Evolutionary conservation across 2,113 vertebrate species (phyloP).

Genomic region (Candoia aspera): DNA sequence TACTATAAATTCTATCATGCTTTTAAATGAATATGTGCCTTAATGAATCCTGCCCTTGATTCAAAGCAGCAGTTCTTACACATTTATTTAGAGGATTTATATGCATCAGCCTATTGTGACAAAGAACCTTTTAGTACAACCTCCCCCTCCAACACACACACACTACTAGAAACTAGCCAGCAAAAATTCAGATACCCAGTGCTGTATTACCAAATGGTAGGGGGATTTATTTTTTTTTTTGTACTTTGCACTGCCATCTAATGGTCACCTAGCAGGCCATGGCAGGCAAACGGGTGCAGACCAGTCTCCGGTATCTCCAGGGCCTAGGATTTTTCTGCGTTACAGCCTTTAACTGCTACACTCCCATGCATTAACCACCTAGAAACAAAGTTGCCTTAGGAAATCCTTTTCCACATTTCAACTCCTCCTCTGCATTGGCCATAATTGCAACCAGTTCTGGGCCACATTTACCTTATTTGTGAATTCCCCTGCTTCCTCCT

Average conservation of each 20-base stretch:
- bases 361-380: too few relatives aligned
- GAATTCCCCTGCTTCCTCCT: too few relatives aligned
- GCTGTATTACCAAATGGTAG: too few relatives aligned
- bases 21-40: not conserved
- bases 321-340: not conserved
- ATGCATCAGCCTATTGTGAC: not conserved
- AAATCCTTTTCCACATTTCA: not conserved
- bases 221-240: not conserved
- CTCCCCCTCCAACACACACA: too few relatives aligned
- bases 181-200: not conserved
- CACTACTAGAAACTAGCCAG: not conserved
- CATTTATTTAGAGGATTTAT: not conserved
- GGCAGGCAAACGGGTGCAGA: not conserved
- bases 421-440: not conserved
- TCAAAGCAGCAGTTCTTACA: not conserved
- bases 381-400: not conserved
- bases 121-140: not conserved
- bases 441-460: not conserved
- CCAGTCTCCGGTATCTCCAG: not conserved
- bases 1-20: not conserved
- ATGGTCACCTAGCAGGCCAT: not conserved
- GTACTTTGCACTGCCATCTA: not conserved
- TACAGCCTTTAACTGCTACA: not conserved
- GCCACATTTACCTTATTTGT: too few relatives aligned
- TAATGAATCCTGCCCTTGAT: not conserved